Base-by-base conservation (phyloP, 2,113 vertebrate genomes). In the Camelus dromedarius region DNA sequence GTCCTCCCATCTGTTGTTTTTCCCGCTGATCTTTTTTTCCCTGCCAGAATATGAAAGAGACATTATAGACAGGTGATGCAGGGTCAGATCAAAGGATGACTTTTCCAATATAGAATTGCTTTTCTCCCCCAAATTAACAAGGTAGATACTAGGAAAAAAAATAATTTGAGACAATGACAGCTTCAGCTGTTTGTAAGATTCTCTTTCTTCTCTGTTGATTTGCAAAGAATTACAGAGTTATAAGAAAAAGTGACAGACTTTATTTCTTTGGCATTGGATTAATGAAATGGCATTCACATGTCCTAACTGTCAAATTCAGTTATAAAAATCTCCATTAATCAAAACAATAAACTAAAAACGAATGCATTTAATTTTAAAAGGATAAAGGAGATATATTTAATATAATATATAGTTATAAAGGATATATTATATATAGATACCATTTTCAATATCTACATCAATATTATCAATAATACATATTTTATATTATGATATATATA, bases 1-100 rank as follows among this genome's bases (percentile, higher is more conserved):
- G 9, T 38, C 54, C 28, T 96, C 28, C 67, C 89, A 83, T 90
- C 62, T 96, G 67, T 95, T 95, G 28, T 50, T 96, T 95, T 83
- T 54, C 64, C 16, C 75, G 64, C 24, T 76, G 38, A 72, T 87
- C 24, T 12, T 75, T 30, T 64, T 95, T 83, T 62, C 24, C 54
- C 22, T 93, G 67, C 24, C 73, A 81, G 20, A 4, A 60, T 72
- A 54, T 77, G 42, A 92, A 90, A 50, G 56, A n/a, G 28, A 35
- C 16, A 38, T 84, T 93, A 62, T 14, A 94, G 52, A 85, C 60
- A 94, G 50, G 26, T 77, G 18, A 92, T 52, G 16, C 6, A 79
- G 70, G 48, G 54, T 73, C 87, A 97, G 67, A 93, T 73, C n/a
- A 62, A 67, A 93, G 64, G 56, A 81, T 94, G 54, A 75, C 2